Conservation (phyloP, 1,140 invertebrate species). For the Lordiphosa clarofinis region DNA sequence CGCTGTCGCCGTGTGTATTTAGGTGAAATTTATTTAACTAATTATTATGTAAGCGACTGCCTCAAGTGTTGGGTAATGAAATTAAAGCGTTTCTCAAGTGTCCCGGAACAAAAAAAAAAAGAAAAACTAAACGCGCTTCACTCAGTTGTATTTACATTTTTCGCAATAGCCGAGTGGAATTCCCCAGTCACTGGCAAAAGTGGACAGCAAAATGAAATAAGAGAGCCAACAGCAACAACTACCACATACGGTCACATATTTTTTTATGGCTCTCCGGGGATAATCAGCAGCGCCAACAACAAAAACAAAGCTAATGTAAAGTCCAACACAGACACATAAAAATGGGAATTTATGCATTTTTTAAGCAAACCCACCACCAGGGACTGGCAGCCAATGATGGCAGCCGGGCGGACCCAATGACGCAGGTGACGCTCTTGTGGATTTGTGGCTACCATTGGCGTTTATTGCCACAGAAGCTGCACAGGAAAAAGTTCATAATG, state of each 20-base stretch:
- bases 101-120: neutral
- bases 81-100: slow-evolving; percentile 54
- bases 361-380: slow-evolving; percentile 26
- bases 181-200: slow-evolving; percentile 31
- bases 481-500: slow-evolving; percentile 56
- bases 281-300: slow-evolving; percentile 41
- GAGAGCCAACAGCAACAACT: slow-evolving; percentile 31
- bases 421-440: slow-evolving; percentile 68
- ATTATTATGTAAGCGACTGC: slow-evolving; percentile 67
- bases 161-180: slow-evolving; percentile 24
- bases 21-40: slow-evolving; percentile 75
- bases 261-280: slow-evolving; percentile 70
- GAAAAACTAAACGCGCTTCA: slow-evolving; percentile 18
- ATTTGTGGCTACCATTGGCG: slow-evolving; percentile 58
- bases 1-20: slow-evolving; percentile 46
- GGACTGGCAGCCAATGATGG: slow-evolving; percentile 18
- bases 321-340: slow-evolving; percentile 73
- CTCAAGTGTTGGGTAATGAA: slow-evolving; percentile 59
- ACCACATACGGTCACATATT: slow-evolving; percentile 53
- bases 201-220: slow-evolving; percentile 45
- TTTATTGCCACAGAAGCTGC: slow-evolving; percentile 37
- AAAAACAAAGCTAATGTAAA: slow-evolving; percentile 61
- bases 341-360: slow-evolving; percentile 72
- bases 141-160: slow-evolving; percentile 44
- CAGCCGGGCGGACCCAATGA: slow-evolving; percentile 29